Base-by-base conservation (phyloP, 2,888 invertebrate species). In the Exephanes ischioxanthus region DNA sequence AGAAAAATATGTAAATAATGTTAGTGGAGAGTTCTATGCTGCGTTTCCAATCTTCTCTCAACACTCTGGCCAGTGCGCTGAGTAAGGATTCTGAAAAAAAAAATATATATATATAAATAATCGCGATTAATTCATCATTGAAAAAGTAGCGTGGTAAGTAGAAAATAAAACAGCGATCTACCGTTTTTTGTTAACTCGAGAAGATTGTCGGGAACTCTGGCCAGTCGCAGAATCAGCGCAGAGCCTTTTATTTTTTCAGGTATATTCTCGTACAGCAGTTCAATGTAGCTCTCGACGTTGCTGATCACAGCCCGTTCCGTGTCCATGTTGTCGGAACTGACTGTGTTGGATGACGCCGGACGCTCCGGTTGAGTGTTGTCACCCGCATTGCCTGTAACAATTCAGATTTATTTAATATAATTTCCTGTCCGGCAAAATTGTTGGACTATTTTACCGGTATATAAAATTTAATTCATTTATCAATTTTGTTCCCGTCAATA, bases 1-100 rank as follows among this genome's bases (percentile, higher is more conserved):
- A 99, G 94, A 99, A 98, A 95, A 99, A 99, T 91, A 98, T 98
- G 94, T 98, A 98, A 88, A 99, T 97, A 92, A 99, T 98, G 94
- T 99, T 99, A 89, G 98, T 99, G 90, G 99, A 98, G 83, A 99
- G 95, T 94, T 99, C 99, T 91, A 99, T 97, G 94, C 98, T 99
- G 93, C 98, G 97, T 94, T 98, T 98, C 98, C 99, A 99, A 94
- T 99, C 99, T 95, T 99, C 99, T 88, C 99, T 96, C 78, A 99
- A 95, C 48, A 99, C 99, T 92, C 99, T 96, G 14, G 99, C 98
- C 90, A 99, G 95, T 58, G 99, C 99, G 95, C 99, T 99, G 73
- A 99, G 95, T 78, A 99, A 96, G 58, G 98, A 98, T 95, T 99
- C 98, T 97, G 94, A 89, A 58, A 95, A 94, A 87, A 77, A 30